These are phyloP conservation scores for Gallinago nigripennis DNA, from an alignment of 2,797 vertebrate genomes.

Conservation along the genomic window DNA sequence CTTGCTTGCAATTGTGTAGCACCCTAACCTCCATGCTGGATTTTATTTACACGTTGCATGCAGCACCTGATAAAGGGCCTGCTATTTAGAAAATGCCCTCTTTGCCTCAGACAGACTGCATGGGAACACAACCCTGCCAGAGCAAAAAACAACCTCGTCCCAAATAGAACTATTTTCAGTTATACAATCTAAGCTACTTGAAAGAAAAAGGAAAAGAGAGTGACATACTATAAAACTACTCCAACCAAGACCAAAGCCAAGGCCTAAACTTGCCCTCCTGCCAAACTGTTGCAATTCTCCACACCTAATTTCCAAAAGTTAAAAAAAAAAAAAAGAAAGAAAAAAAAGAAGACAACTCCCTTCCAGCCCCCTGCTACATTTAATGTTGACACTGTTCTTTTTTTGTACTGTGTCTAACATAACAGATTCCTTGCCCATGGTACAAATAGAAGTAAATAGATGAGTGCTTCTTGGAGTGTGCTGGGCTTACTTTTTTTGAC, in stretches of 20 bases:
- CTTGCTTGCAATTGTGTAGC: neutral
- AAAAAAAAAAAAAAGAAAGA: neutral
- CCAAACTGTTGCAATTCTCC: neutral
- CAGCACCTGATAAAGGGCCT: neutral
- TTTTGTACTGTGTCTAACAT: neutral
- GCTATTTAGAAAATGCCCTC: neutral
- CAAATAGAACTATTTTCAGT: neutral
- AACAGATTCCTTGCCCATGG: neutral
- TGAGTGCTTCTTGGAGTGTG: neutral
- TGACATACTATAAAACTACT: neutral
- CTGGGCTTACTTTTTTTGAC: neutral
- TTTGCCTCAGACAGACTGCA: neutral
- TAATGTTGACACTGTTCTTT: neutral
- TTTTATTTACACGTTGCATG: neutral
- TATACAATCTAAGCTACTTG: neutral
- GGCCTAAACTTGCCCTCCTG: neutral
- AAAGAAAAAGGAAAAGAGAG: neutral
- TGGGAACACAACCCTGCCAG: neutral
- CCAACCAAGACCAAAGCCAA: neutral
- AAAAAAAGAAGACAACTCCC: neutral
- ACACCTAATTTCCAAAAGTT: neutral
- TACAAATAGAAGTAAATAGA: neutral
- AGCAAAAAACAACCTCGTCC: neutral
- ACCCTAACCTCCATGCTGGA: neutral
- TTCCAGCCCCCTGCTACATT: neutral